Evolutionary conservation across 2,113 vertebrate genomes (phyloP).

Genomic region (Megaceryle torquata): DNA sequence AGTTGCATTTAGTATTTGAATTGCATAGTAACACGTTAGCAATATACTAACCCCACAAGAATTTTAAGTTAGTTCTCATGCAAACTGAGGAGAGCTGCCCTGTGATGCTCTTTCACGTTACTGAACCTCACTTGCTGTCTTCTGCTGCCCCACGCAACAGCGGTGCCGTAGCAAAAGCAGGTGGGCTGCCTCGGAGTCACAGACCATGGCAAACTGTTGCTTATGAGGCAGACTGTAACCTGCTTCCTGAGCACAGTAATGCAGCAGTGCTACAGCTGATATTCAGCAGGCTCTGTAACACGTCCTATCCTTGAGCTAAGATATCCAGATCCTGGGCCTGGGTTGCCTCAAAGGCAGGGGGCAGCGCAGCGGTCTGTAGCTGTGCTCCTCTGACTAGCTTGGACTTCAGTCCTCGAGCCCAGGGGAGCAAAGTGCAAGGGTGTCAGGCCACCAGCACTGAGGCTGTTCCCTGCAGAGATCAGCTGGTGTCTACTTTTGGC

Average conservation of each 20-base stretch:
- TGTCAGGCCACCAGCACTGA: neutral
- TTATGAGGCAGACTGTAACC: neutral
- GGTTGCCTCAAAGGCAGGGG: neutral
- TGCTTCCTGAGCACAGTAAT: neutral
- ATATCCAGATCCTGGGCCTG: neutral
- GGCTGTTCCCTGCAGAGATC: neutral
- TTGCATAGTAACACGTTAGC: neutral
- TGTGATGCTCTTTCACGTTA: neutral
- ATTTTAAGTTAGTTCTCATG: neutral
- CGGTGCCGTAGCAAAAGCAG: neutral
- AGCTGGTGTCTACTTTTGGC: neutral
- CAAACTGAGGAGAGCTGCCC: neutral
- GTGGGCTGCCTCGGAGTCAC: neutral
- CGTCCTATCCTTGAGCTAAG: neutral
- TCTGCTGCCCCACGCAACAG: neutral
- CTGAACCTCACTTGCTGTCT: neutral
- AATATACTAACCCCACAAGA: neutral
- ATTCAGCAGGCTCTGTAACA: neutral
- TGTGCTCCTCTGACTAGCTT: neutral
- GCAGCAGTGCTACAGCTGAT: neutral
- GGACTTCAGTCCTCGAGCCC: neutral
- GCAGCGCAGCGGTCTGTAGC: neutral
- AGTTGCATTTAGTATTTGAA: neutral
- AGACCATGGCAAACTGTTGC: neutral
- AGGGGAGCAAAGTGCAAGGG: neutral